Percentiles rank a stretch among this genome's conserved stretches.
phyloP scores from a whole-genome alignment of 64 coral and sea anemone species.

The Porites lutea region DNA sequence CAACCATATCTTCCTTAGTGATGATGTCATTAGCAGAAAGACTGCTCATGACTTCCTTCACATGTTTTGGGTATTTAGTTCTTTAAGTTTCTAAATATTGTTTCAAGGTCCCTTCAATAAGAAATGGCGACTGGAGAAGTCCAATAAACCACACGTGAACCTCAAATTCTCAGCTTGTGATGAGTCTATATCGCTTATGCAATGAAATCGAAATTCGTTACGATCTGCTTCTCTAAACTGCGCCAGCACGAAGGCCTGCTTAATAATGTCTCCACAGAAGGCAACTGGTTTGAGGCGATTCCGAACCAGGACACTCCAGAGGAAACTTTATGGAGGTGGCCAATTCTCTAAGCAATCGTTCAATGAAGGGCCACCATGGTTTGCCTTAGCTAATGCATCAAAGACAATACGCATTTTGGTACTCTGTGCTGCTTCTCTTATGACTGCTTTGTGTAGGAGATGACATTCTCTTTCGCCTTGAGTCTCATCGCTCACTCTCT shows the following conservation, averaged over 20 bases:
- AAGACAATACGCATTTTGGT: not conserved
- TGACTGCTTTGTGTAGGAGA: too few relatives aligned
- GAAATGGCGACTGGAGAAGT: slow-evolving; percentile 45
- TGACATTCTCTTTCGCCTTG: too few relatives aligned
- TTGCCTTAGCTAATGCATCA: slow-evolving; percentile 36
- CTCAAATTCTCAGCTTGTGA: not conserved
- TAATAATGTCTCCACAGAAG: too few relatives aligned
- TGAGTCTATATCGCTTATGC: slow-evolving; percentile 21
- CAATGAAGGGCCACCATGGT: not conserved
- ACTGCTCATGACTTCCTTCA: slow-evolving; percentile 46
- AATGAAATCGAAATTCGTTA: slow-evolving; percentile 13
- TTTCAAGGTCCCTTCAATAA: slow-evolving; percentile 32
- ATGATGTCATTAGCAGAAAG: slow-evolving; percentile 56
- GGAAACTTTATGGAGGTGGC: not conserved
- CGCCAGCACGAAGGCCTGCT: not conserved
- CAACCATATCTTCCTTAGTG: too few relatives aligned
- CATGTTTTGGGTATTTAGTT: slow-evolving; percentile 30
- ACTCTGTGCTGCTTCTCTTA: too few relatives aligned
- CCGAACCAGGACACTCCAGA: too few relatives aligned
- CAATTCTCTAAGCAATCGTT: not conserved
- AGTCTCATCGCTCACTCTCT: too few relatives aligned
- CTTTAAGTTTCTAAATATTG: too few relatives aligned
- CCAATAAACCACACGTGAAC: slow-evolving; percentile 45
- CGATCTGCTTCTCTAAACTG: not conserved
- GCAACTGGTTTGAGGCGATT: too few relatives aligned